Evolutionary conservation across 2,113 vertebrate genomes (phyloP).

Genomic region (Chloropsis cyanopogon): DNA sequence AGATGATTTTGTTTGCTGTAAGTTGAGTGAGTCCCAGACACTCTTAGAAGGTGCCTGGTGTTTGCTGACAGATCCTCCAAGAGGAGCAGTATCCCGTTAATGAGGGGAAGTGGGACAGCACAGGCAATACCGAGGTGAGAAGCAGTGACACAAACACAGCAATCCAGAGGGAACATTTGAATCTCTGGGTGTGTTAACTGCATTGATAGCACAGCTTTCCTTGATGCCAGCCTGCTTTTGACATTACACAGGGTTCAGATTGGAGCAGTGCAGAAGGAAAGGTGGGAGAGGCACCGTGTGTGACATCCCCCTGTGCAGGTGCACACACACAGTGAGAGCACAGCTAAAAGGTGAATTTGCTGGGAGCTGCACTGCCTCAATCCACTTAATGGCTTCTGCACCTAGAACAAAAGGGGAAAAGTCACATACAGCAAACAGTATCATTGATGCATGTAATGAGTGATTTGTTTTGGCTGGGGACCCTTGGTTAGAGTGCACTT

Average conservation of each 20-base stretch:
- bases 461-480: constrained; percentile 41
- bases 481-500: constrained; percentile 20
- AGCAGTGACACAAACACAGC: not conserved
- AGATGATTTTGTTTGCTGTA: not conserved
- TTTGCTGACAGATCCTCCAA: not conserved
- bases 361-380: not conserved
- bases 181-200: not conserved
- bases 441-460: constrained; percentile 53
- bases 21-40: not conserved
- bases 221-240: not conserved
- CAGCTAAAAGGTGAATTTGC: constrained; percentile 4
- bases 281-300: not conserved
- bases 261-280: not conserved
- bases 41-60: not conserved
- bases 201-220: not conserved
- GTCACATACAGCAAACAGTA: constrained; percentile 18
- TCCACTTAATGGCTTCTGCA: constrained; percentile 35
- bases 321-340: not conserved
- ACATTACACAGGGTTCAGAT: not conserved
- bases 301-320: not conserved
- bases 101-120: not conserved
- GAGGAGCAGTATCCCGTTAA: not conserved
- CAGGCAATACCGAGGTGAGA: not conserved
- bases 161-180: not conserved
- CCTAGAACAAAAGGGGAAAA: constrained; percentile 48